These are phyloP conservation scores for Morus bassanus DNA, from an alignment of 2,797 vertebrate genomes.

Conservation along the genomic window DNA sequence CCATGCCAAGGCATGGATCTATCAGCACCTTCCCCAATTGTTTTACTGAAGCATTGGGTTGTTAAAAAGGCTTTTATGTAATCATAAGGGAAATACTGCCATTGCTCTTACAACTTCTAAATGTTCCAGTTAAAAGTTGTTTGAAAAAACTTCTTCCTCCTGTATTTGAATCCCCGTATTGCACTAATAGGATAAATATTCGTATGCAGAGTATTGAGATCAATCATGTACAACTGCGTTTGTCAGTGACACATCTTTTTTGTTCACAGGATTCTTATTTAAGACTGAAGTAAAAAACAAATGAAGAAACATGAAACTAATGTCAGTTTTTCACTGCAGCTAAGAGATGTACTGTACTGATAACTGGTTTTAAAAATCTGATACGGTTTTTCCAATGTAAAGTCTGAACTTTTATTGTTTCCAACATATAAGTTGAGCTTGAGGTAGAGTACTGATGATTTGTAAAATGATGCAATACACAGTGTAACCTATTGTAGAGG, in stretches of 20 bases:
- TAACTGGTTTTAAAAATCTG: background rate
- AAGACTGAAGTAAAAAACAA: background rate
- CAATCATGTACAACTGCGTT: background rate
- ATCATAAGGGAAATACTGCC: background rate
- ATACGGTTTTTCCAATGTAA: fast-evolving
- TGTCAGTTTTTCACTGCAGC: background rate
- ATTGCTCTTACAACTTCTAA: background rate
- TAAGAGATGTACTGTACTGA: background rate
- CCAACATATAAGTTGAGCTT: background rate
- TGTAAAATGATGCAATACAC: background rate
- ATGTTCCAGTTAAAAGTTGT: background rate
- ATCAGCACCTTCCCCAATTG: background rate
- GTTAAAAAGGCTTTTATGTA: background rate
- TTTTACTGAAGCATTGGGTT: background rate
- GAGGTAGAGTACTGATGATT: background rate
- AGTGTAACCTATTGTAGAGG: background rate
- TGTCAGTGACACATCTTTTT: background rate
- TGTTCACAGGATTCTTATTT: background rate
- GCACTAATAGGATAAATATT: background rate
- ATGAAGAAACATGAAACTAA: background rate
- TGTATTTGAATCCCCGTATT: background rate
- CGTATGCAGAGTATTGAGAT: background rate
- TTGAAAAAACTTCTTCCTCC: background rate
- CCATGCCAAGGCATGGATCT: fast-evolving
- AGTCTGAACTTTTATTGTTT: background rate